Conservation (phyloP, 2,113 vertebrate species). For the Eudyptes chrysolophus region DNA sequence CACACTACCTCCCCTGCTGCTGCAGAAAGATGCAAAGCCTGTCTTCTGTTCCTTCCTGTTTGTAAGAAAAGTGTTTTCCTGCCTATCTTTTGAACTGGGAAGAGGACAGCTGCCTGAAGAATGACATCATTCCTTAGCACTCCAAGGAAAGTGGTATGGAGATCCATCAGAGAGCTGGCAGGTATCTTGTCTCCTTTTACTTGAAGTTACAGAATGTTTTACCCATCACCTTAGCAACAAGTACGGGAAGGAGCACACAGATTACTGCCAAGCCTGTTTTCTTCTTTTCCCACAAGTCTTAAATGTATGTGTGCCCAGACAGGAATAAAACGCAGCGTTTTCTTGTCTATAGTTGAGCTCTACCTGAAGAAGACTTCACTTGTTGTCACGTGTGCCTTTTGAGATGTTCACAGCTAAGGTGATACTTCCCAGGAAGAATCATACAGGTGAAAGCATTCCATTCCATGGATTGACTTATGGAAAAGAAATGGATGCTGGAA, state of each 20-base stretch:
- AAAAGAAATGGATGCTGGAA: neutral
- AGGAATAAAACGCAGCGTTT: neutral
- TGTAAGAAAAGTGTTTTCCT: neutral
- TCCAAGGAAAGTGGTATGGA: neutral
- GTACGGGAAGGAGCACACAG: neutral
- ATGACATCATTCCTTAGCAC: neutral
- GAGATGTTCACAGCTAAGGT: neutral
- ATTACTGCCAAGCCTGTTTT: neutral
- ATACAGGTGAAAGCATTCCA: neutral
- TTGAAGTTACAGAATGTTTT: neutral
- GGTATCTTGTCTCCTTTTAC: neutral
- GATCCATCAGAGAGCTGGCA: neutral
- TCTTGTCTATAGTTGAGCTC: neutral
- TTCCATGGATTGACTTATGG: neutral
- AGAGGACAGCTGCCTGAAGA: neutral
- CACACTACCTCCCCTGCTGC: slow-evolving; percentile 27
- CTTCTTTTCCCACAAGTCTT: neutral
- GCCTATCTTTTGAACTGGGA: neutral
- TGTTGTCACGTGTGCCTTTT: neutral
- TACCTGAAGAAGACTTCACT: neutral
- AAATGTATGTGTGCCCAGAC: neutral
- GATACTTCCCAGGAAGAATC: neutral
- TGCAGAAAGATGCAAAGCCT: neutral
- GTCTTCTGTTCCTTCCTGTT: neutral
- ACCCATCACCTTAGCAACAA: neutral